phyloP scores from a whole-genome alignment of 92 coral and sea anemone genomes.

The Heliopora coerulea region DNA sequence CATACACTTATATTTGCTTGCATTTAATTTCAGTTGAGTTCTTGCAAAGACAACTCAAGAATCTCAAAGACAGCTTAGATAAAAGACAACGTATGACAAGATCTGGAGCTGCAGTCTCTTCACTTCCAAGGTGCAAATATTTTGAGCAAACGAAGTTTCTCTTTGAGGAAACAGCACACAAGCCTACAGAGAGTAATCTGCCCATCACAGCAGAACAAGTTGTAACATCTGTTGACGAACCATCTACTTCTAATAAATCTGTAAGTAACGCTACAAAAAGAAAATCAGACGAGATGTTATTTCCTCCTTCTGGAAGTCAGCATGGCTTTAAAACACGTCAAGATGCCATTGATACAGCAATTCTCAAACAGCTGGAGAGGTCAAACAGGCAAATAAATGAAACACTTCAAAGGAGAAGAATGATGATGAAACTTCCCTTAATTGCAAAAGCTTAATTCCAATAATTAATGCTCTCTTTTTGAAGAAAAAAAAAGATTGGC shows the following conservation, averaged over 20 bases:
- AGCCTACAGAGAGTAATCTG: constrained; percentile 29
- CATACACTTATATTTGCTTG: neutral
- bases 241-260: neutral
- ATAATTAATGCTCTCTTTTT: constrained; percentile 30
- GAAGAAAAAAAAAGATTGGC: constrained; percentile 30
- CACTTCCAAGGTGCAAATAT: constrained; percentile 22
- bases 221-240: no score
- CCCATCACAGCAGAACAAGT: no score
- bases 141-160: constrained; percentile 39
- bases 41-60: constrained; percentile 43
- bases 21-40: constrained; percentile 33
- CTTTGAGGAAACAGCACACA: constrained; percentile 8
- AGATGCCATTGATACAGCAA: constrained; percentile 42
- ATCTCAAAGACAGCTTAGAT: constrained; percentile 34
- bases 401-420: constrained; percentile 10
- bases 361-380: constrained; percentile 32
- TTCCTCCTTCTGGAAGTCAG: constrained; percentile 36
- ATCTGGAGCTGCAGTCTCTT: constrained; percentile 41
- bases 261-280: constrained; percentile 18
- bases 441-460: constrained; percentile 44
- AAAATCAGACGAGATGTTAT: constrained; percentile 12
- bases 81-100: constrained; percentile 33
- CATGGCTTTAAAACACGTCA: constrained; percentile 37
- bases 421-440: constrained; percentile 26
- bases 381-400: constrained; percentile 34